Evolutionary conservation across 2,797 vertebrate genomes (phyloP).

Genomic region (Tapera naevia): DNA sequence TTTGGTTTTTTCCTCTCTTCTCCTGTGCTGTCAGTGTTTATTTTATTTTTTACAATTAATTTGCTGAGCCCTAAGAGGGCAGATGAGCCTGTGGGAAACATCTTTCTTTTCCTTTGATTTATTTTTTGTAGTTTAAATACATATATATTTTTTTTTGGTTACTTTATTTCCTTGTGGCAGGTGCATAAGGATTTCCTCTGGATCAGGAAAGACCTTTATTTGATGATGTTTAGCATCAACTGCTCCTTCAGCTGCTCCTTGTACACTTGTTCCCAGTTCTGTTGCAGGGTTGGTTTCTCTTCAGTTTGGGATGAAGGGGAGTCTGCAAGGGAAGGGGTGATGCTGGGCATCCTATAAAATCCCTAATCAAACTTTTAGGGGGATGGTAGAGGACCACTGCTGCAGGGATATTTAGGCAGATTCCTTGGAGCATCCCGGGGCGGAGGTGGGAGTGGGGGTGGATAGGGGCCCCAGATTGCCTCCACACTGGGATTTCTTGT

Average conservation of each 20-base stretch:
- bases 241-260: not conserved
- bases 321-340: not conserved
- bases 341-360: not conserved
- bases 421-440: not conserved
- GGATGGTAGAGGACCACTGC: fast-evolving
- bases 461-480: fast-evolving
- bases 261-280: not conserved
- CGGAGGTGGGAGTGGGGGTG: too few species aligned
- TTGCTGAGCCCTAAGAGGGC: fast-evolving
- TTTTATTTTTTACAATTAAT: not conserved
- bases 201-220: not conserved
- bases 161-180: not conserved
- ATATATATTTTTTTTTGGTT: not conserved
- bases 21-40: not conserved
- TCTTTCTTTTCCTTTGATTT: fast-evolving
- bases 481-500: not conserved
- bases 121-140: not conserved
- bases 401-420: not conserved
- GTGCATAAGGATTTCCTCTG: not conserved
- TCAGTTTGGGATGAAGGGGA: not conserved
- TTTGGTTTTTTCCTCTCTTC: not conserved
- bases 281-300: not conserved
- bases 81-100: not conserved
- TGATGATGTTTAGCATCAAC: not conserved
- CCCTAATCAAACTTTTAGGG: not conserved